A percentile compares a stretch with the other conserved stretches of the same genome.
These are phyloP conservation scores for Hydrozoanthus gracilis DNA, from an alignment of 92 coral and sea anemone genomes.

Conservation along the genomic window DNA sequence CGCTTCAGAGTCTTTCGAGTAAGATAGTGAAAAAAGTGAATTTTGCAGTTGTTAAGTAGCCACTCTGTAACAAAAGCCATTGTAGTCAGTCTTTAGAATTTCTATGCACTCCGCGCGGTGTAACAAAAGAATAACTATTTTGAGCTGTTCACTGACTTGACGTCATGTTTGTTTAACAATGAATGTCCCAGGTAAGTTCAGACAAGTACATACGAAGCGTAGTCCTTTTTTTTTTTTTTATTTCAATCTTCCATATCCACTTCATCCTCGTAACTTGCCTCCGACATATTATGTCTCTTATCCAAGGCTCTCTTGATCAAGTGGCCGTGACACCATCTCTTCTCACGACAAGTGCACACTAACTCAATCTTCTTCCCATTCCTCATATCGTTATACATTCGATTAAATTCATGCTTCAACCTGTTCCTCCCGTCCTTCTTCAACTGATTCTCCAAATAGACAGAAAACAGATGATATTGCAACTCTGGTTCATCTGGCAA, in stretches of 20 bases:
- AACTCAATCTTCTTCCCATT: neutral
- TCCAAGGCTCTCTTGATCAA: slow-evolving; percentile 3
- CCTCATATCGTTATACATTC: neutral
- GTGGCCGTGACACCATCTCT: neutral
- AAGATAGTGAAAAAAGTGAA: neutral
- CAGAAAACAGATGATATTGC: slow-evolving; percentile 2
- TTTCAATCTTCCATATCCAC: slow-evolving; percentile 12
- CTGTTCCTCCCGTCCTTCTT: slow-evolving; percentile 2
- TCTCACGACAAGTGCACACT: neutral
- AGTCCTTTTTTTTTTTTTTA: slow-evolving; percentile 3
- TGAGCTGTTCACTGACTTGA: slow-evolving; percentile 5
- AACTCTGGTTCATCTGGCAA: slow-evolving; percentile 11
- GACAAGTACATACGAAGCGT: slow-evolving; percentile 15
- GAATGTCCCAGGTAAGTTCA: no score
- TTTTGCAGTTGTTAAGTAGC: slow-evolving; percentile 10
- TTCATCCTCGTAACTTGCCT: slow-evolving; percentile 12
- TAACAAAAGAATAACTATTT: neutral
- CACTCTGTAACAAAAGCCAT: slow-evolving; percentile 9
- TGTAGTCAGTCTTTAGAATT: neutral
- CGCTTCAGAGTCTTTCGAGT: neutral
- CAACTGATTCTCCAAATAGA: slow-evolving; percentile 13
- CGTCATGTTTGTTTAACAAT: neutral
- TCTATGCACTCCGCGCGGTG: neutral
- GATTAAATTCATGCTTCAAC: neutral
- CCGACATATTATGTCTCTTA: neutral